Conservation (phyloP, 2,888 invertebrate genomes). For the Spilosoma lubricipeda region DNA sequence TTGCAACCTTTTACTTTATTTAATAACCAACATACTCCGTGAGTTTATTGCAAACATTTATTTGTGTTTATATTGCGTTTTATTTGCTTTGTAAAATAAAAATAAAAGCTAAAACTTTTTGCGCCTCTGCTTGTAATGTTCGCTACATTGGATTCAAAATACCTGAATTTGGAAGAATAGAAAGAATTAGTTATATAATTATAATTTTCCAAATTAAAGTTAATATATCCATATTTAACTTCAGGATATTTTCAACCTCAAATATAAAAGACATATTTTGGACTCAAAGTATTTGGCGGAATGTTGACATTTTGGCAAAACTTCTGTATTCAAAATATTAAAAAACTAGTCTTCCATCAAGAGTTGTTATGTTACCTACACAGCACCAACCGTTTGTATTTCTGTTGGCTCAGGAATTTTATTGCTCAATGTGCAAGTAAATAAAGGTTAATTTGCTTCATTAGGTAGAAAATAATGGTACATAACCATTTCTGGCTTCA, state of each 20-base stretch:
- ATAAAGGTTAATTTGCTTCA: conserved; percentile 11
- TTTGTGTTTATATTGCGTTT: conserved; percentile 4
- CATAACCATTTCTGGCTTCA: conserved; percentile 4
- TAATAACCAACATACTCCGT: conserved; percentile 1
- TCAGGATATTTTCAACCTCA: too few species aligned
- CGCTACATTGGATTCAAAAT: too few species aligned
- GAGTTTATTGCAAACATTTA: background rate
- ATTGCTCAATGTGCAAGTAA: conserved; percentile 2
- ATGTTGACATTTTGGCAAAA: too few species aligned
- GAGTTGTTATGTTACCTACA: background rate
- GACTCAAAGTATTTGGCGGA: too few species aligned
- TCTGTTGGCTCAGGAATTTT: background rate
- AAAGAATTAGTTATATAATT: too few species aligned
- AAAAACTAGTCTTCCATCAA: too few species aligned
- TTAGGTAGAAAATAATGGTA: conserved; percentile 3
- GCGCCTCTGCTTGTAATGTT: background rate
- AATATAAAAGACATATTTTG: too few species aligned
- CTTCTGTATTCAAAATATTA: too few species aligned
- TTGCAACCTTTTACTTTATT: conserved; percentile 4
- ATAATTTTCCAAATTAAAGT: too few species aligned
- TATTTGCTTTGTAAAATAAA: background rate
- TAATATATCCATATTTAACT: too few species aligned
- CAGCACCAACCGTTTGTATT: background rate
- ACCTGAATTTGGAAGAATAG: too few species aligned
- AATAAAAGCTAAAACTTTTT: background rate